Evolutionary conservation across 1,140 invertebrate genomes (phyloP), one percentile per base, ranked within the genome.

Genomic region (Bilobella aurantiaca): DNA sequence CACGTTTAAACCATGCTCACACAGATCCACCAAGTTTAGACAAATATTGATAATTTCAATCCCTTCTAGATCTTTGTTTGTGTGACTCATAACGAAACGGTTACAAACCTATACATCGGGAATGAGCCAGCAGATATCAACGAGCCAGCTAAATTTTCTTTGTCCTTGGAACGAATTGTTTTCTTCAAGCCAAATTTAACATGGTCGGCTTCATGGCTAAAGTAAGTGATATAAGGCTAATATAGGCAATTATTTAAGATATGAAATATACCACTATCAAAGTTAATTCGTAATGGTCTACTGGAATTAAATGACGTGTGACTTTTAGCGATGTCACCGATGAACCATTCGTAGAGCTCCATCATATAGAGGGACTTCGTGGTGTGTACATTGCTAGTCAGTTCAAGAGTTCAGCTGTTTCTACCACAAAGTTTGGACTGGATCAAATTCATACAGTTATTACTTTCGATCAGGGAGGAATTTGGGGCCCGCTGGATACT

Each of bases 381-480:
- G 92, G 92, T 2, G 88, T 94, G 62, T 95, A 93, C 76, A 93
- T 95, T 67, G 91, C 89, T 0, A 93, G 90, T 0, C 86, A 89
- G 75, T 82, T 93, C 0, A 73, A 75, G 32, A 56, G 67, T 3
- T 78, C 78, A 1, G 65, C 53, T 29, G 21, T 59, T 5, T 61
- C 77, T 2, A 73, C 76, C 1, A 80, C 80, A 57, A 72, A 69
- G 16, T 82, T 91, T 16, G 83, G 82, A 14, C 85, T 86, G 0
- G 87, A 91, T 69, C 82, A 90, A 76, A 75, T 92, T 30, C 77
- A 83, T 0, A 89, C 89, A 0, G 74, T 90, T n/a, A 93, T 96
- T 42, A 89, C 89, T 0, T 95, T 85, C 76, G 89, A 95, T 78
- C 88, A 91, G 73, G 91, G 91, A 31, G 83, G 82, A n/a, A 84